Conservation (phyloP, 2,797 vertebrate species). For the Scolopax rusticola region DNA sequence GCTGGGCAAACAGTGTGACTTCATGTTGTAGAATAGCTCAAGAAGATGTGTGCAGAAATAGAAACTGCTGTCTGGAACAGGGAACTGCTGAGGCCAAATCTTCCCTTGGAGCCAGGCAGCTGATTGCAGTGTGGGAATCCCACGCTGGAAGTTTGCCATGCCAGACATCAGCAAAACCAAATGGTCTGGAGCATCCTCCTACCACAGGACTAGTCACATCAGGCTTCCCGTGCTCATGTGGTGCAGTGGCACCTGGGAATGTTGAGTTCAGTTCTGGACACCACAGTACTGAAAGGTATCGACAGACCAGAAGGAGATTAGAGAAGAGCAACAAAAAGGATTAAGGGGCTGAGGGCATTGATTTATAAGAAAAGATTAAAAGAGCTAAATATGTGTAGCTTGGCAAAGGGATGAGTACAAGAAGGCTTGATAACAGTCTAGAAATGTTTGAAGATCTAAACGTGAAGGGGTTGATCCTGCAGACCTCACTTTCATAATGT, state of each 20-base stretch:
- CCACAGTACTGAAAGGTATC: background rate
- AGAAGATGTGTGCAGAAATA: too few relatives aligned
- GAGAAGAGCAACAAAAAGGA: constrained; percentile 68
- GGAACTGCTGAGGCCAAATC: background rate
- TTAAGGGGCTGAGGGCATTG: constrained; percentile 66
- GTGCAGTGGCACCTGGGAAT: accelerated
- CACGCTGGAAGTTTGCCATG: accelerated
- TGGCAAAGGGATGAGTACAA: constrained; percentile 36
- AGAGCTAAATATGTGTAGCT: constrained; percentile 47
- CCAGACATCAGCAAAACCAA: background rate
- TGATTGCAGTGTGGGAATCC: background rate
- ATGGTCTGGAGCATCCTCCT: background rate
- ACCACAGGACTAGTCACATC: accelerated
- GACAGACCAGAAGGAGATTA: constrained; percentile 46
- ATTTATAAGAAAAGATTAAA: constrained; percentile 70
- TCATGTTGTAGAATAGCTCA: accelerated
- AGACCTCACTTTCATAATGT: background rate
- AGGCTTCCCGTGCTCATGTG: accelerated
- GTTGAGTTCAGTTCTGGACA: background rate
- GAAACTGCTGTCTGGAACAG: background rate
- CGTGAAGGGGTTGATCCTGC: background rate
- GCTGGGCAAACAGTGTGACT: accelerated
- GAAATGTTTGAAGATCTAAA: constrained; percentile 16
- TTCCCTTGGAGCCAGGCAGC: background rate
- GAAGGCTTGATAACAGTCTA: background rate